Evolutionary conservation across 1,140 invertebrate genomes (phyloP).

Genomic region (Coelopa frigida): DNA sequence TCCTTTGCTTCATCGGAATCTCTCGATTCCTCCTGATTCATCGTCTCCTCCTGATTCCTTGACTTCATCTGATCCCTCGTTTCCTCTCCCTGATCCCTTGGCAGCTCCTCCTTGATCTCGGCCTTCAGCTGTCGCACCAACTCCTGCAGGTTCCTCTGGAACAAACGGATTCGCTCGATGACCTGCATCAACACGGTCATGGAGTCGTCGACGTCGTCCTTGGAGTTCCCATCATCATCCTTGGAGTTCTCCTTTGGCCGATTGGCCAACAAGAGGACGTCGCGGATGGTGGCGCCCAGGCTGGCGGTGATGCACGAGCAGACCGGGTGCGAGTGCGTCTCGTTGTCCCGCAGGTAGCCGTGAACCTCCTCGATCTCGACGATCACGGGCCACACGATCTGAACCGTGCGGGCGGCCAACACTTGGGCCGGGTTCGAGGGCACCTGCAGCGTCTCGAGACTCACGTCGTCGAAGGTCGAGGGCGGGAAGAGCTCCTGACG

Average conservation of each 20-base stretch:
- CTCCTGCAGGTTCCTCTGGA: conserved; percentile 16
- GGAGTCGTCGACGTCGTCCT: conserved; percentile 3
- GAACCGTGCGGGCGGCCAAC: conserved; percentile 25
- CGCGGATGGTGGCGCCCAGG: conserved; percentile 19
- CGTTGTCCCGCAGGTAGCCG: background rate
- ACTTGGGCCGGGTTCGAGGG: conserved; percentile 29
- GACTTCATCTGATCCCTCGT: background rate
- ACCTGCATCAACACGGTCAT: conserved; percentile 21
- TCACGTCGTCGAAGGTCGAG: background rate
- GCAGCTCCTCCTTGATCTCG: background rate
- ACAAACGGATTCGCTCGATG: conserved; percentile 21
- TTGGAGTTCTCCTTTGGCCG: background rate
- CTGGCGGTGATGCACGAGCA: background rate
- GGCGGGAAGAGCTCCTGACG: conserved; percentile 2
- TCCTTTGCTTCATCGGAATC: too few relatives aligned
- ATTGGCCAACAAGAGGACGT: conserved; percentile 27
- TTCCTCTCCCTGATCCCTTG: background rate
- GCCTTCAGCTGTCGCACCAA: background rate
- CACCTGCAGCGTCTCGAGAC: conserved; percentile 12
- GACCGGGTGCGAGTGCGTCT: conserved; percentile 2
- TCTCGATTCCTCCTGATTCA: too few relatives aligned
- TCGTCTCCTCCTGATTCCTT: background rate
- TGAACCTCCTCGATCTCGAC: conserved; percentile 22
- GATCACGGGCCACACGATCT: conserved; percentile 27
- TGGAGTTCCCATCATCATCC: background rate